Evolutionary conservation across 2,888 invertebrate species (phyloP).

Genomic region (Ellobium chinense): DNA sequence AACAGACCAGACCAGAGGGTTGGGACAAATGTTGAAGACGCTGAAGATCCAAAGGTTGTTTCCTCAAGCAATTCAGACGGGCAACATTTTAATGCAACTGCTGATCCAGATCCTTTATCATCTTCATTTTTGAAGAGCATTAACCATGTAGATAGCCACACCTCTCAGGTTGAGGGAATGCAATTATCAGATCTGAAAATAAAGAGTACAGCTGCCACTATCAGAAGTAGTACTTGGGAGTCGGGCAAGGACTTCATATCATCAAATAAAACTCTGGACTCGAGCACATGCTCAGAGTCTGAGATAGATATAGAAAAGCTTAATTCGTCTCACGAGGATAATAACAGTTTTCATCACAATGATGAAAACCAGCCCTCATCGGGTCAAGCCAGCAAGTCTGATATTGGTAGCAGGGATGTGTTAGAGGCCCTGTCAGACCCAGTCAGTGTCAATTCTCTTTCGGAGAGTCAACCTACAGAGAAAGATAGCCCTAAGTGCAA

Average conservation of each 20-base stretch:
- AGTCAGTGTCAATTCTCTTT: too few relatives aligned
- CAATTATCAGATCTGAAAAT: too few relatives aligned
- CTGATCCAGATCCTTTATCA: neutral
- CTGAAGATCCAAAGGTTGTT: neutral
- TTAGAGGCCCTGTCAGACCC: neutral
- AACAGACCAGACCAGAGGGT: neutral
- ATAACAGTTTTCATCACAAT: neutral
- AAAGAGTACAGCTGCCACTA: too few relatives aligned
- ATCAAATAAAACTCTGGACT: neutral
- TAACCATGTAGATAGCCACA: too few relatives aligned
- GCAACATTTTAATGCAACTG: neutral
- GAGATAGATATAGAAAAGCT: conserved; percentile 34
- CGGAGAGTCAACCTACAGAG: neutral
- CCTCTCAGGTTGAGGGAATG: too few relatives aligned
- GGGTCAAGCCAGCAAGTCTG: too few relatives aligned
- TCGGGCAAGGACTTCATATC: too few relatives aligned
- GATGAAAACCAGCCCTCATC: too few relatives aligned
- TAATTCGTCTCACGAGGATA: conserved; percentile 32
- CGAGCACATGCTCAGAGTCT: conserved; percentile 23
- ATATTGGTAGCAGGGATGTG: too few relatives aligned
- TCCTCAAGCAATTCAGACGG: neutral
- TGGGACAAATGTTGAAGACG: neutral
- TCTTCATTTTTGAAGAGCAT: neutral
- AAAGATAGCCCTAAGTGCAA: conserved; percentile 1
- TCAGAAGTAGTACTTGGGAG: too few relatives aligned